A percentile compares a stretch with the other conserved stretches of the same genome.
phyloP scores from a whole-genome alignment of 2,797 vertebrate genomes.

The Eospalax fontanierii region DNA sequence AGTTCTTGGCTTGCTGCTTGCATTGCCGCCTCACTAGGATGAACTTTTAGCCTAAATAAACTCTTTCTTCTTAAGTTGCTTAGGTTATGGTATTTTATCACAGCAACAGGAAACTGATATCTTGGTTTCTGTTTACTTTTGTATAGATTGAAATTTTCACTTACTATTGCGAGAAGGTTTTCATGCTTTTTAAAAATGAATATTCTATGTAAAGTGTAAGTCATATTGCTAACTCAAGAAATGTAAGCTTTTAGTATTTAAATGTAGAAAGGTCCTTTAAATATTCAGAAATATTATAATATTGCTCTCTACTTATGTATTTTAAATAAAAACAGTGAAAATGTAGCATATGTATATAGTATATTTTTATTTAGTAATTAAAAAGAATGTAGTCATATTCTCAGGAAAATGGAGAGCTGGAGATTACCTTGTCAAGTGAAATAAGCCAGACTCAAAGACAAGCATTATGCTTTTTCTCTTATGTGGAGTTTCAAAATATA shows the following conservation, averaged over 20 bases:
- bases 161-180: not conserved
- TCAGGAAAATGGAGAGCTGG: not conserved
- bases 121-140: conserved; percentile 29
- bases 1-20: too few relatives aligned
- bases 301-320: not conserved
- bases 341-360: not conserved
- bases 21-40: too few relatives aligned
- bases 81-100: too few relatives aligned
- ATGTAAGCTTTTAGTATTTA: conserved; percentile 6
- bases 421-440: not conserved
- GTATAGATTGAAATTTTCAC: conserved; percentile 1
- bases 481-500: not conserved
- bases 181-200: not conserved
- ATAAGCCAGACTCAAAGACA: not conserved
- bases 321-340: conserved; percentile 22
- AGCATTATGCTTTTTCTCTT: not conserved
- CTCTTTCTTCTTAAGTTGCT: too few relatives aligned
- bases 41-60: too few relatives aligned
- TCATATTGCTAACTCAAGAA: not conserved
- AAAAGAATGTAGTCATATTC: not conserved
- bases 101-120: too few relatives aligned
- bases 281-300: not conserved
- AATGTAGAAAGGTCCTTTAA: not conserved
- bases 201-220: conserved; percentile 11
- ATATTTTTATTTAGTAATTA: not conserved